phyloP scores from a whole-genome alignment of 1,140 invertebrate species.

The Aphelinus atriplicis region DNA sequence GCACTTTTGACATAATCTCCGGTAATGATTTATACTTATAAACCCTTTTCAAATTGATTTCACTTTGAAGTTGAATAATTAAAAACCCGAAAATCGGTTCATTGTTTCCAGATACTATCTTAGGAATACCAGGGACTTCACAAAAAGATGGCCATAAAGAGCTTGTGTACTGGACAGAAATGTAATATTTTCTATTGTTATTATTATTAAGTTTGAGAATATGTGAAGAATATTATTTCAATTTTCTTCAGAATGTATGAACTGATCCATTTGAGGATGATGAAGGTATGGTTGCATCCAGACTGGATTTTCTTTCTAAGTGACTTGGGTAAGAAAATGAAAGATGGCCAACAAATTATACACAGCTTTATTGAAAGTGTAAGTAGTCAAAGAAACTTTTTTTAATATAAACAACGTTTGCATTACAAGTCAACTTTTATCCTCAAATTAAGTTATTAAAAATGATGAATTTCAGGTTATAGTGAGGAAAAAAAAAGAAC shows the following conservation, averaged over 20 bases:
- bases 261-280: slow-evolving; percentile 65
- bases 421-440: too few species aligned
- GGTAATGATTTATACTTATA: slow-evolving; percentile 33
- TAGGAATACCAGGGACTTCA: slow-evolving; percentile 37
- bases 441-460: too few species aligned
- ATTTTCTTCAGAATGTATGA: slow-evolving; percentile 59
- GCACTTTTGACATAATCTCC: slow-evolving; percentile 54
- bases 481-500: slow-evolving; percentile 62
- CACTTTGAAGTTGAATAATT: too few species aligned
- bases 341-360: slow-evolving; percentile 35
- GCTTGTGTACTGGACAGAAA: slow-evolving; percentile 42
- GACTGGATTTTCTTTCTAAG: slow-evolving; percentile 68
- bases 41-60: too few species aligned
- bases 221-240: too few species aligned
- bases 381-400: not conserved
- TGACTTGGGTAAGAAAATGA: slow-evolving; percentile 61
- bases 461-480: slow-evolving; percentile 6
- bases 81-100: too few species aligned
- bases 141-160: slow-evolving; percentile 40
- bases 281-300: slow-evolving; percentile 71
- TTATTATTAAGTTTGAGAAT: too few species aligned
- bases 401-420: not conserved
- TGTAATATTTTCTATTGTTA: slow-evolving; percentile 22
- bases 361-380: slow-evolving; percentile 22
- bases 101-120: slow-evolving; percentile 38